phyloP scores from a whole-genome alignment of 1,140 invertebrate species.

The Trichonephila clavipes region DNA sequence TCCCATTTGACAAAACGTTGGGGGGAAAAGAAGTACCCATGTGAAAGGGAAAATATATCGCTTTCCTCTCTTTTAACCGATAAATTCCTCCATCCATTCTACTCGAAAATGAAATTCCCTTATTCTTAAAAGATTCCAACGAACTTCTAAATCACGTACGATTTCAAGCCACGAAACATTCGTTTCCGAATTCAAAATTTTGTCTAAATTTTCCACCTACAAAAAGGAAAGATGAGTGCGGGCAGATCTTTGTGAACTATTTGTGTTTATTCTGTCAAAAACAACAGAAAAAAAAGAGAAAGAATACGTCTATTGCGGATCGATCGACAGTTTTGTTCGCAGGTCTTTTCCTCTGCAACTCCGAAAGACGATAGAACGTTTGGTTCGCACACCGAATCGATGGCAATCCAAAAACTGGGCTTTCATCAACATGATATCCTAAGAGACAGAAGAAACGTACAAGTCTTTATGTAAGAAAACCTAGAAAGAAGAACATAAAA shows the following conservation, averaged over 20 bases:
- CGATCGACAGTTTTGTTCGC: background rate
- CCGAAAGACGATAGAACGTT: background rate
- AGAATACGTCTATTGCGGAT: background rate
- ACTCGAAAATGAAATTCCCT: background rate
- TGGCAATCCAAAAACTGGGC: slow-evolving; percentile 17
- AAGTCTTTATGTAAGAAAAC: slow-evolving; percentile 6
- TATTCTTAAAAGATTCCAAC: background rate
- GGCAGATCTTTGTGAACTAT: background rate
- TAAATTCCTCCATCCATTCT: background rate
- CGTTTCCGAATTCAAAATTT: no score
- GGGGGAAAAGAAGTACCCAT: background rate
- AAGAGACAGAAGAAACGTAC: background rate
- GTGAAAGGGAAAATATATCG: background rate
- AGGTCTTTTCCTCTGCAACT: background rate
- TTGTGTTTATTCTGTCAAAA: background rate
- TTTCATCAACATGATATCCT: slow-evolving; percentile 25
- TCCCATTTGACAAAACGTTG: background rate
- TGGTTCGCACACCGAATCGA: background rate
- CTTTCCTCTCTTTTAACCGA: background rate
- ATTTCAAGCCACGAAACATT: background rate
- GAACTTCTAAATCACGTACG: background rate
- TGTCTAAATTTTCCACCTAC: background rate
- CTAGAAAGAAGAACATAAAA: background rate
- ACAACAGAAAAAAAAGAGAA: background rate
- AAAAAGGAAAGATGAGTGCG: background rate